Percentiles rank a stretch among this genome's conserved stretches.
phyloP scores from a whole-genome alignment of 2,113 vertebrate genomes.

The Podocnemis expansa region DNA sequence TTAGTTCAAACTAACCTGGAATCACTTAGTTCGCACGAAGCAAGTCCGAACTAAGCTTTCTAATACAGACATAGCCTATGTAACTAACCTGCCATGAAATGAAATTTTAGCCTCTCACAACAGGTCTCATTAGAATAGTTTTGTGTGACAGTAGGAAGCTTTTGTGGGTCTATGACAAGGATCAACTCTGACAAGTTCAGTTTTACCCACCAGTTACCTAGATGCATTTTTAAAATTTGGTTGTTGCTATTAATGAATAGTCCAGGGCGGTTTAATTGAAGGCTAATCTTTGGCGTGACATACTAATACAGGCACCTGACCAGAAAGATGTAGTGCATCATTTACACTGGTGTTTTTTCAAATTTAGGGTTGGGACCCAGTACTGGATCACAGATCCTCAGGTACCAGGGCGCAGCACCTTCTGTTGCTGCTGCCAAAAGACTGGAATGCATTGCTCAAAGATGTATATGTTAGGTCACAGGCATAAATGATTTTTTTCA shows the following conservation, averaged over 20 bases:
- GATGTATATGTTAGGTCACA: no score
- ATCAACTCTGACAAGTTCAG: slow-evolving; percentile 64
- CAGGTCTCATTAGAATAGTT: neutral
- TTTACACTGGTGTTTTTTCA: no score
- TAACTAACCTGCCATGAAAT: neutral
- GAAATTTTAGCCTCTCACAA: slow-evolving; percentile 3
- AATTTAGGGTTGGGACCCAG: no score
- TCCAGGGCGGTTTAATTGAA: slow-evolving; percentile 56
- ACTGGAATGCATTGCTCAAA: no score
- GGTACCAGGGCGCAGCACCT: no score
- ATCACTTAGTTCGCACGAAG: no score
- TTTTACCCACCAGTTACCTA: slow-evolving; percentile 64
- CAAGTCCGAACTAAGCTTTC: no score
- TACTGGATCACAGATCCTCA: no score
- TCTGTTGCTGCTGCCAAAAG: no score
- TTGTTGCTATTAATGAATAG: slow-evolving; percentile 62
- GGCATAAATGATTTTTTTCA: no score
- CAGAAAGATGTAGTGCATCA: slow-evolving; percentile 53
- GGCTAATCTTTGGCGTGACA: slow-evolving; percentile 53
- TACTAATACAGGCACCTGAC: slow-evolving; percentile 58
- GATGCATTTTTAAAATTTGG: slow-evolving; percentile 71
- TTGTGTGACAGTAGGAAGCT: slow-evolving; percentile 36
- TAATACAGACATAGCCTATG: no score
- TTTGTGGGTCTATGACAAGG: slow-evolving; percentile 49
- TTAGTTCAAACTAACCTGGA: no score